Evolutionary conservation across 2,797 vertebrate genomes (phyloP).

Genomic region (Peromyscus eremicus): DNA sequence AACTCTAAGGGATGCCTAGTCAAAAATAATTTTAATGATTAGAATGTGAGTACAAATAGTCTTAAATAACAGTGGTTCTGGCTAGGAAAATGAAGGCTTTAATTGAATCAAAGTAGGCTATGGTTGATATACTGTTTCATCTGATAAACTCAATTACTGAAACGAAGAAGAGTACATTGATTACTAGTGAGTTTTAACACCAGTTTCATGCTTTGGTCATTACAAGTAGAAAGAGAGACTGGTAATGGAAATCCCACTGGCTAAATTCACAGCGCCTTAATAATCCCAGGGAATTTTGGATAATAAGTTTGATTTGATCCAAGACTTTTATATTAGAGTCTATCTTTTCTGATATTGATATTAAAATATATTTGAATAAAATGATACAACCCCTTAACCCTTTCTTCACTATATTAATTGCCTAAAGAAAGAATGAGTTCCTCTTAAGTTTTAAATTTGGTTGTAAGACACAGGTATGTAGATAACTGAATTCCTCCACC

Average conservation of each 20-base stretch:
- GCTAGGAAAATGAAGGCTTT: conserved; percentile 52
- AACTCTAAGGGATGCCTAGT: conserved; percentile 29
- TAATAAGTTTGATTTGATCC: conserved; percentile 67
- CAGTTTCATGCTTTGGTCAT: conserved; percentile 65
- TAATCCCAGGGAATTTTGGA: conserved; percentile 64
- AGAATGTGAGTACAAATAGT: conserved; percentile 38
- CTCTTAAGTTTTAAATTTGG: conserved; percentile 58
- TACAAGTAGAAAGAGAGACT: conserved; percentile 50
- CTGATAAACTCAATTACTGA: conserved; percentile 71
- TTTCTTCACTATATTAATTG: conserved; percentile 49
- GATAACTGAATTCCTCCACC: conserved; percentile 47
- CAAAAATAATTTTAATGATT: conserved; percentile 64
- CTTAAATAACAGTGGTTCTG: conserved; percentile 56
- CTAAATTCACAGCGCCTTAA: conserved; percentile 69
- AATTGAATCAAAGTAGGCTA: conserved; percentile 72
- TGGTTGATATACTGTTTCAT: conserved; percentile 69
- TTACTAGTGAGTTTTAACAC: conserved; percentile 72
- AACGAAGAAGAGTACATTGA: conserved; percentile 71
- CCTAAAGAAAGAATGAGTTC: conserved; percentile 55
- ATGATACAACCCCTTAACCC: conserved; percentile 42
- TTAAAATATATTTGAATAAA: conserved; percentile 43
- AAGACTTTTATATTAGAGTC: neutral
- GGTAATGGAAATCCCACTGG: conserved; percentile 65
- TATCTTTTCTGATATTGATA: conserved; percentile 41
- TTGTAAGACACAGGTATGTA: conserved; percentile 61